phyloP scores from a whole-genome alignment of 2,888 invertebrate species.

The Micropterix aruncella region DNA sequence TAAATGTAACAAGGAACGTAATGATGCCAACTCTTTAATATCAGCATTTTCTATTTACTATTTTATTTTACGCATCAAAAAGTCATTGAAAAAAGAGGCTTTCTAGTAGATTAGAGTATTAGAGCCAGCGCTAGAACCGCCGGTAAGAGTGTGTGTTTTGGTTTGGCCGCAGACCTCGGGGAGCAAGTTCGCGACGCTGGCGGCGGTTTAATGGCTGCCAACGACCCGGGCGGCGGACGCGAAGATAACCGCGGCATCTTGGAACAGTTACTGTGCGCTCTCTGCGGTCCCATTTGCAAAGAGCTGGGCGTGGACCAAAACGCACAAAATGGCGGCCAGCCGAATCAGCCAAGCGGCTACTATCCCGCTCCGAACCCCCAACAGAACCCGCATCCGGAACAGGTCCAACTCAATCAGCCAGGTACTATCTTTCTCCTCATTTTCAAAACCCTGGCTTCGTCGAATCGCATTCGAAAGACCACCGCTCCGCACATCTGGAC shows the following conservation, averaged over 20 bases:
- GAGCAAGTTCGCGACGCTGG: slow-evolving; percentile 5
- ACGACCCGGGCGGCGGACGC: slow-evolving; percentile 19
- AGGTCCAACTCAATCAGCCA: slow-evolving; percentile 11
- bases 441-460: not conserved
- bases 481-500: too few relatives aligned
- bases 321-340: slow-evolving; percentile 17
- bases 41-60: too few relatives aligned
- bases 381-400: slow-evolving; percentile 1
- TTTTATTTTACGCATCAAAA: too few relatives aligned
- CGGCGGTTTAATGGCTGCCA: slow-evolving; percentile 6
- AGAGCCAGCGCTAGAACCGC: too few relatives aligned
- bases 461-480: not conserved
- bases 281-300: slow-evolving; percentile 36
- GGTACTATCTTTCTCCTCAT: slow-evolving; percentile 6
- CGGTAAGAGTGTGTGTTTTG: slow-evolving; percentile 5
- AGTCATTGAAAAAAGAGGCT: too few relatives aligned
- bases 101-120: too few relatives aligned
- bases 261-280: slow-evolving; percentile 31
- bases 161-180: not conserved
- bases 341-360: not conserved
- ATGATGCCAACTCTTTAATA: too few relatives aligned
- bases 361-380: not conserved
- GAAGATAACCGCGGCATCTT: slow-evolving; percentile 19
- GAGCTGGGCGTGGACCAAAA: slow-evolving; percentile 32
- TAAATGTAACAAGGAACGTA: too few relatives aligned